Conservation (phyloP, 2,888 invertebrate species). For the Spialia ferax region DNA sequence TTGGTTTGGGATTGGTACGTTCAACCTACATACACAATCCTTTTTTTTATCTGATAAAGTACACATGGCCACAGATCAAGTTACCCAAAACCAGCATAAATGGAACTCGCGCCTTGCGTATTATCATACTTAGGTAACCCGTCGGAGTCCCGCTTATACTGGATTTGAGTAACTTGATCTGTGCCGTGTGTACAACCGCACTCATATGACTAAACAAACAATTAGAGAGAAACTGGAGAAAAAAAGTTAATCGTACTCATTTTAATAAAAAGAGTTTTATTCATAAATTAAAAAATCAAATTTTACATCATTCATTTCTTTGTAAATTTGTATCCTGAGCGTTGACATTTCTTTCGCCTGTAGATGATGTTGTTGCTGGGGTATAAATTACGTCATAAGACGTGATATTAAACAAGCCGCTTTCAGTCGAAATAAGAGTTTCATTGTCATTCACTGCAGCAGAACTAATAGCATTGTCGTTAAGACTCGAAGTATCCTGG, state of each 20-base stretch:
- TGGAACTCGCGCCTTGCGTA: slow-evolving; percentile 18
- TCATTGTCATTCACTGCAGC: slow-evolving; percentile 20
- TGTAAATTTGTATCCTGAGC: slow-evolving; percentile 20
- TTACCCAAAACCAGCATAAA: slow-evolving; percentile 18
- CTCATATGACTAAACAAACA: slow-evolving; percentile 15
- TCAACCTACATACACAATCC: slow-evolving; percentile 13
- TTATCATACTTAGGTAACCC: slow-evolving; percentile 18
- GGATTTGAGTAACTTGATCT: slow-evolving; percentile 18
- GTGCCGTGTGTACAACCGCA: slow-evolving; percentile 18
- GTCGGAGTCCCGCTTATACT: slow-evolving; percentile 18
- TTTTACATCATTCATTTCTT: slow-evolving; percentile 20
- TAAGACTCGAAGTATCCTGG: slow-evolving; percentile 19
- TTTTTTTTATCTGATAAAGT: slow-evolving; percentile 18
- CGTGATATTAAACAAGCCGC: slow-evolving; percentile 16
- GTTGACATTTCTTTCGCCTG: slow-evolving; percentile 18
- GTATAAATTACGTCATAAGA: slow-evolving; percentile 18
- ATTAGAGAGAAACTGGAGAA: slow-evolving; percentile 15
- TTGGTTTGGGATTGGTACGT: slow-evolving; percentile 17
- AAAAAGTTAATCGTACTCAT: slow-evolving; percentile 19
- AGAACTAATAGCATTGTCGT: slow-evolving; percentile 21
- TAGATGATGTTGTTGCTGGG: slow-evolving; percentile 18
- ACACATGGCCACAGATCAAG: slow-evolving; percentile 18
- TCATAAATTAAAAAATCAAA: slow-evolving; percentile 19
- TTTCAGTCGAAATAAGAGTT: slow-evolving; percentile 20
- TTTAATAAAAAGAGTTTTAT: slow-evolving; percentile 19